Percentiles rank a stretch among this genome's conserved stretches.
These are phyloP conservation scores for Diachasma alloeum DNA, from an alignment of 1,140 invertebrate species.

Conservation along the genomic window DNA sequence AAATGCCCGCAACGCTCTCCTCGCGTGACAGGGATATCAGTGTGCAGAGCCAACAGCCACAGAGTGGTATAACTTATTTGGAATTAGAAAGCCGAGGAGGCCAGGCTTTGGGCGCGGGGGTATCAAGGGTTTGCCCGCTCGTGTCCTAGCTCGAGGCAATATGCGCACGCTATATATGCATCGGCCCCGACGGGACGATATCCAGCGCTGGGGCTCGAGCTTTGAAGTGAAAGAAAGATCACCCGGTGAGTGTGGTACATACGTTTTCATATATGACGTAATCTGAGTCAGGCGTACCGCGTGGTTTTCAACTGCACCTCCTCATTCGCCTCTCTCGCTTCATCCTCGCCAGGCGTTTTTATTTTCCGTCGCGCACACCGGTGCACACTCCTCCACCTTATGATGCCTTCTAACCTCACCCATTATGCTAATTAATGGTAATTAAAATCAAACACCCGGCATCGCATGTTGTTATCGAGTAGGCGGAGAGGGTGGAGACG, in stretches of 20 bases:
- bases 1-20: neutral
- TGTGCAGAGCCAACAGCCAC: neutral
- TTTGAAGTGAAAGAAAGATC: conserved; percentile 20
- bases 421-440: conserved; percentile 60
- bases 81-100: conserved; percentile 32
- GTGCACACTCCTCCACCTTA: neutral
- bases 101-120: neutral
- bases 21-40: conserved; percentile 9
- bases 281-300: neutral
- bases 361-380: neutral
- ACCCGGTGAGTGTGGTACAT: conserved; percentile 10
- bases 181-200: neutral
- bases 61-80: conserved; percentile 33
- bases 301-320: neutral
- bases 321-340: neutral
- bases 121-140: conserved; percentile 19
- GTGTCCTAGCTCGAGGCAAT: neutral
- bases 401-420: conserved; percentile 33
- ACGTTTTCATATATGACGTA: conserved; percentile 28
- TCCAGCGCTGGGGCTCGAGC: neutral
- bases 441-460: conserved; percentile 53
- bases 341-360: neutral
- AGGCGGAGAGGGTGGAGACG: conserved; percentile 2
- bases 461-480: conserved; percentile 23
- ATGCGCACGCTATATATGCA: neutral